Evolutionary conservation across 2,797 vertebrate species (phyloP).

Genomic region (Sebastes itinus): DNA sequence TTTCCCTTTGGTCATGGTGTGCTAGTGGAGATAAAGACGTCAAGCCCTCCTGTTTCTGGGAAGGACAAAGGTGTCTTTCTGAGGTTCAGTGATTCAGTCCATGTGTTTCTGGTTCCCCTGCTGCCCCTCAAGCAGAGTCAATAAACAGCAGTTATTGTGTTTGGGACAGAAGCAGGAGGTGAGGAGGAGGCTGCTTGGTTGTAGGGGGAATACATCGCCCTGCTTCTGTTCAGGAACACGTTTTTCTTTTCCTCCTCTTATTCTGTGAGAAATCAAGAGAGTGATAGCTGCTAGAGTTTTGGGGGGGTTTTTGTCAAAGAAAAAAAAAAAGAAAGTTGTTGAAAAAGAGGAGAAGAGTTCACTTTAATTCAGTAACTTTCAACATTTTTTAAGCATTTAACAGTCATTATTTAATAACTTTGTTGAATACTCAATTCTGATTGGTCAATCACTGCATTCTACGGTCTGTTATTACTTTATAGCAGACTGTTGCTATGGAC

Average conservation of each 20-base stretch:
- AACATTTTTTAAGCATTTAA: background rate
- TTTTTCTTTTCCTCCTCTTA: constrained; percentile 10
- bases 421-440: no score
- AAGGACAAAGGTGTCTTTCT: constrained; percentile 77
- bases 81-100: constrained; percentile 71
- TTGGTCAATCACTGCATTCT: no score
- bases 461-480: no score
- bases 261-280: constrained; percentile 9
- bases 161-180: constrained; percentile 62
- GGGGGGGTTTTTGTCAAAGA: background rate
- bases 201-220: constrained; percentile 30
- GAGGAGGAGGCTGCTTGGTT: constrained; percentile 34
- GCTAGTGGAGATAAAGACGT: constrained; percentile 72
- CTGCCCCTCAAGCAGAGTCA: constrained; percentile 70
- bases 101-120: constrained; percentile 73
- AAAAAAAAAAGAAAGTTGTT: background rate
- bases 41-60: constrained; percentile 70
- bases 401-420: background rate
- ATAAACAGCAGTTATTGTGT: constrained; percentile 80
- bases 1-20: constrained; percentile 73
- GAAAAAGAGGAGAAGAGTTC: background rate
- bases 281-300: background rate
- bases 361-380: background rate
- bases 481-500: no score
- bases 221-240: constrained; percentile 43